These are phyloP conservation scores for Eulacestoma nigropectus DNA, from an alignment of 2,113 vertebrate genomes.

Conservation along the genomic window DNA sequence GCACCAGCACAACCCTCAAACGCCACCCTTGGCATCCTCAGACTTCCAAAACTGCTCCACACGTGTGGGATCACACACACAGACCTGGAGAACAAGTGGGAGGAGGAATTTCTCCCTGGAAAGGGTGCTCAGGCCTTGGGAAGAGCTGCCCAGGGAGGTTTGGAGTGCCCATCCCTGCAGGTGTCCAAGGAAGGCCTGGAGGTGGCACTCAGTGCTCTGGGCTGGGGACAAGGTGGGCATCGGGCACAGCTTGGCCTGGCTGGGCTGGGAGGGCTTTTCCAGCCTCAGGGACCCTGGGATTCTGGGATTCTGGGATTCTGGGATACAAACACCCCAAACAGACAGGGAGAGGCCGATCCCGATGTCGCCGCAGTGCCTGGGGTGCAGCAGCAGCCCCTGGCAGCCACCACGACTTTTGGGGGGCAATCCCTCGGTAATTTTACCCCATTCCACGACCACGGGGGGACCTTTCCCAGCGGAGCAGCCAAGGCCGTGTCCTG, in stretches of 20 bases:
- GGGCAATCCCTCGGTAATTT: rapidly evolving
- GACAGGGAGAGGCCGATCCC: rapidly evolving
- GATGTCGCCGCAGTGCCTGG: neutral
- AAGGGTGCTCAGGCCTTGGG: neutral
- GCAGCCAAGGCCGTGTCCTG: neutral
- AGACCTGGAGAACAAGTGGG: rapidly evolving
- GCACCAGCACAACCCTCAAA: neutral
- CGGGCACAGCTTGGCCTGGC: rapidly evolving
- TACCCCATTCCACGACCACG: neutral
- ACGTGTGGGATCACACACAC: rapidly evolving
- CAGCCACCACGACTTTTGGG: neutral
- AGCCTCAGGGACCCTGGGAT: rapidly evolving
- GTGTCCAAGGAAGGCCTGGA: neutral
- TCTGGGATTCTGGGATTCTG: too few species aligned
- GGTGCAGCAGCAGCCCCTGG: rapidly evolving
- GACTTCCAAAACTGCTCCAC: neutral
- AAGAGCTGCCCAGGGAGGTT: neutral
- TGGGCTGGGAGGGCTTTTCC: neutral
- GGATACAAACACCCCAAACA: neutral
- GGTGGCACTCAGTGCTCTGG: neutral
- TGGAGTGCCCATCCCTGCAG: neutral
- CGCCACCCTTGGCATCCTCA: neutral
- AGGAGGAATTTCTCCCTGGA: neutral
- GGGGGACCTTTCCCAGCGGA: rapidly evolving
- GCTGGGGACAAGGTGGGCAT: neutral